Evolutionary conservation across 2,888 invertebrate species (phyloP), one percentile per base, ranked within the genome.

Genomic region (Synanthedon formicaeformis): DNA sequence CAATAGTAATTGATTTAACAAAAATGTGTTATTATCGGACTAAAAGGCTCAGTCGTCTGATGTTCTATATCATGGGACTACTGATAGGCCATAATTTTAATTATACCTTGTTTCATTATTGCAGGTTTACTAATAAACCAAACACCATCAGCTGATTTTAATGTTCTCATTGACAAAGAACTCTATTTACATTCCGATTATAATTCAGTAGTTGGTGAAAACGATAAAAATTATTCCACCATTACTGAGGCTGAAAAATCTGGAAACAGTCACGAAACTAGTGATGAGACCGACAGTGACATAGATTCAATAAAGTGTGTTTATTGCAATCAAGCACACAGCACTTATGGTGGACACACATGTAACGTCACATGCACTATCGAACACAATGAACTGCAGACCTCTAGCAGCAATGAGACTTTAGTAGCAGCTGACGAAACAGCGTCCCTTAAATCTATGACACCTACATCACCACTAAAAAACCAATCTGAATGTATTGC

Each of bases 201-300:
- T 60, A 69, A 68, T 40, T 67, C 69, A 55, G 67, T 71, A 41
- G 77, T 84, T 58, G 81, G 79, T 57, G 84, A 86, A 45, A 84
- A 84, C 65, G 71, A 76, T 62, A 69, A 84, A 54, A 85, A 84
- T 62, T 67, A 64, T 56, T 70, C 75, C 4, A 81, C 76, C 65
- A 75, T 75, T 58, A 59, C 57, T 10, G 64, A 68, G 27, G 55
- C 59, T 6, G 71, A 71, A 45, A 48, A 61, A 55, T 50, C 51
- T 48, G 60, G 58, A 27, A 64, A 59, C 51, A 60, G 65, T 57
- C 60, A 73, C 57, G 82, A 83, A 64, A 75, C 69, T 45, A 86
- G 85, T 64, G 87, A 85, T 64, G 87, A 86, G 56, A 87, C 87
- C 50, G 87, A 87, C 53, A 86, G 85, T 67, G 87, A 87, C 60